Evolutionary conservation across 1,140 invertebrate genomes (phyloP), one percentile per base, ranked within the genome.

Genomic region (Drosophila novamexicana): DNA sequence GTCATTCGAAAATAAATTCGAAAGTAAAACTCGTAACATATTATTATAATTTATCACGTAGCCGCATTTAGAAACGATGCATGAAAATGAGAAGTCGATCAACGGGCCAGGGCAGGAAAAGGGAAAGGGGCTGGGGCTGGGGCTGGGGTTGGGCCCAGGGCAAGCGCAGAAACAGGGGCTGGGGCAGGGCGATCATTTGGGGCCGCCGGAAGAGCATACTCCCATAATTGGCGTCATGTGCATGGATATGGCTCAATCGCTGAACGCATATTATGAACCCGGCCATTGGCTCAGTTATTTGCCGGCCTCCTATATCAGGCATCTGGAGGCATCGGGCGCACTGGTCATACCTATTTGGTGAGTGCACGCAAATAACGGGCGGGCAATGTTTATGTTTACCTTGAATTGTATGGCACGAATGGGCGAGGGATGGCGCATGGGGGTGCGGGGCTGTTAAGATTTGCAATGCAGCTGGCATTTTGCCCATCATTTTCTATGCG

Each of bases 291-390:
- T 57, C 16, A 68, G 53, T 16, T 77, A 84, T 34, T 18, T 84
- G 36, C 45, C 81, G 0, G 29, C 62, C 7, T 70, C 65, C 1
- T 82, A 82, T 42, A 71, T 65, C 0, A 75, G 74, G 22, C 50
- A 70, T 10, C 47, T 84, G 62, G 77, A 84, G 45, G 75, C 67
- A 18, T 65, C 65, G 12, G 75, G 79, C 6, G 82, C 70, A n/a
- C 7, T 53, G 16, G 34, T 69, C 0, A 54, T 82, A 45, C 75
- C 67, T 50, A 79, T 86, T 70, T 82, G 82, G 71, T 81, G 52
- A 82, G 80, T 79, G 67, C n/a, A 7, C n/a, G 22, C 3, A 29
- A 29, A 29, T 29, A 29, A 29, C 4, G 0, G 22, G 22, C 22
- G 3, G 3, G 5, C 22, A 29, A 29, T 29, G 22, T 29, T 5